Base-by-base conservation (phyloP, 1,140 invertebrate genomes). In the Brachionus calyciflorus region DNA sequence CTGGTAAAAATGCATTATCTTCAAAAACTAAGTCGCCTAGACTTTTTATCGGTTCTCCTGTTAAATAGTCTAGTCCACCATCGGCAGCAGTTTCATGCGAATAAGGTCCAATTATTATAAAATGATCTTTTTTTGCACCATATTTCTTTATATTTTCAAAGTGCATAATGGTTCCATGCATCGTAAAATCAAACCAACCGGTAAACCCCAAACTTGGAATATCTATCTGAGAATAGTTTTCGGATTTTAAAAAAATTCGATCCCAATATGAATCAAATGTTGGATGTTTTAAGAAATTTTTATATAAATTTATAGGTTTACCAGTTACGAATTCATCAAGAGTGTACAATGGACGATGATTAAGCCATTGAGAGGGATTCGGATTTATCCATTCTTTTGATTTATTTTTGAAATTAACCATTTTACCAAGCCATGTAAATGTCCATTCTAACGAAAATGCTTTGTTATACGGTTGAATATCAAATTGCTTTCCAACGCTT, bases 51-150 rank as follows among this genome's bases (percentile, higher is more conserved):
- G 69, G 69, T 24, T 51, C 6, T 12, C 28, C 28, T 28, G 46
- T 75, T 21, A 28, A 10, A 24, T n/a, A 40, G 26, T 75, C 26
- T 10, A 19, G 33, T 51, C 69, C 69, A 19, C 69, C 69, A 57
- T 75, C 21, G 1, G 51, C 14, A 24, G 28, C 51, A 41, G 21
- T 75, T 37, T 9, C 26, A 12, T 75, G 69, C 1, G 30, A 2
- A 75, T 75, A 75, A 51, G 69, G 69, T 9, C 69, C 69, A 10
- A 75, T n/a, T 24, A 75, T 24, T 2, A 75, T 1, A 57, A 75
- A 75, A n/a, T 53, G 46, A 24, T 68, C 63, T 19, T 28, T 37
- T 40, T 53, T 51, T 12, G 24, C 2, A n/a, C 46, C 28, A 21
- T 24, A 51, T 1, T 51, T 10, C 5, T n/a, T 49, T 14, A 24